These are phyloP conservation scores for Rachycentron canadum DNA, from an alignment of 2,797 vertebrate species.

Conservation along the genomic window DNA sequence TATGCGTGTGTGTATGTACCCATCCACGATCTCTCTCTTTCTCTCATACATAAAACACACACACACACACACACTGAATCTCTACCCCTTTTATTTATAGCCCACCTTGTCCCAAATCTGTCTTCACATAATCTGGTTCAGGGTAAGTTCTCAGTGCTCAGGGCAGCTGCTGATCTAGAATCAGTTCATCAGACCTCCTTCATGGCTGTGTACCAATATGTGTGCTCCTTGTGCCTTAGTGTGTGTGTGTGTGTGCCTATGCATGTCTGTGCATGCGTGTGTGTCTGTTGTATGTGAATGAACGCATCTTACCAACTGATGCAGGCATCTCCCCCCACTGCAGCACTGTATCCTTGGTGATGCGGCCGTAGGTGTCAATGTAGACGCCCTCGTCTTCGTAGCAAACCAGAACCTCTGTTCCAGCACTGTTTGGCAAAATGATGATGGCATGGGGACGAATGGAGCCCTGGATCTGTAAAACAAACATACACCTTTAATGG, in stretches of 20 bases:
- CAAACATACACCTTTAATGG: conserved; percentile 18
- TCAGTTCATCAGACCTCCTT: not conserved
- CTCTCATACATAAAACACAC: not conserved
- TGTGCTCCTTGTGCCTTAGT: not conserved
- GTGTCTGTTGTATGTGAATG: not conserved
- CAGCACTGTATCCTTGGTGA: conserved; percentile 94
- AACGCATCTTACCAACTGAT: conserved; percentile 88
- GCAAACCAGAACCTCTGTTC: conserved; percentile 93
- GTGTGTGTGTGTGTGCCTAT: too few relatives aligned
- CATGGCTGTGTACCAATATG: not conserved
- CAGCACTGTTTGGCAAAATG: conserved; percentile 92
- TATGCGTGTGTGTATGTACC: not conserved
- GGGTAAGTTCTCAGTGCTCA: conserved; percentile 16
- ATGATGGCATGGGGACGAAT: conserved; percentile 94
- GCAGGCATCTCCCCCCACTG: conserved; percentile 97
- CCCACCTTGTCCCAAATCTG: conserved; percentile 47
- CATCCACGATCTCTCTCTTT: not conserved
- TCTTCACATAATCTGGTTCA: conserved; percentile 49
- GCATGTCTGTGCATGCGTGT: too few relatives aligned
- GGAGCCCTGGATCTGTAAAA: conserved; percentile 88
- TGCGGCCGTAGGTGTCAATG: conserved; percentile 93
- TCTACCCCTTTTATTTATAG: conserved; percentile 52
- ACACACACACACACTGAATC: not conserved
- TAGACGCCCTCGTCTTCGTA: conserved; percentile 95
- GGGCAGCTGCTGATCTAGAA: conserved; percentile 41